phyloP scores from a whole-genome alignment of 2,888 invertebrate species.

The Eutolmus rufibarbis region DNA sequence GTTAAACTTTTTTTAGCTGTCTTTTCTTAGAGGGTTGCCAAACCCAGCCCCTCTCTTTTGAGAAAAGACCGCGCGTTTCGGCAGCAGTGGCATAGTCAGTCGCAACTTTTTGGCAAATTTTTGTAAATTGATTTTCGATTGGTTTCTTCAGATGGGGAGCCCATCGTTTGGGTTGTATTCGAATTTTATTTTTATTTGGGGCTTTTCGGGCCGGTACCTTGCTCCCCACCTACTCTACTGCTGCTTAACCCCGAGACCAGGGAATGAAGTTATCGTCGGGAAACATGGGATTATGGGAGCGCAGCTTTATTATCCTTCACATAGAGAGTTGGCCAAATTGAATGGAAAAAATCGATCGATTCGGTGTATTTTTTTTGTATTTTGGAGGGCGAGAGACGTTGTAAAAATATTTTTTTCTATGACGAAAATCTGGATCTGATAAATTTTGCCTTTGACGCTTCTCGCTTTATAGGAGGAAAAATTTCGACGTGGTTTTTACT shows the following conservation, averaged over 20 bases:
- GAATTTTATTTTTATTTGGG: constrained; percentile 11
- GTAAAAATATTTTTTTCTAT: not conserved
- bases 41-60: not conserved
- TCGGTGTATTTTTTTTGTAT: not conserved
- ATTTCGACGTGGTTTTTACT: not conserved
- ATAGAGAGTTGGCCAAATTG: not conserved
- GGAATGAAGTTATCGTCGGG: not conserved
- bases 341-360: not conserved
- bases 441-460: not conserved
- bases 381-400: not conserved
- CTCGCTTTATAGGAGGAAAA: not conserved
- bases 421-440: not conserved
- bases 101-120: constrained; percentile 15
- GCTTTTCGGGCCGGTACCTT: not conserved
- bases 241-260: not conserved
- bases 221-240: not conserved
- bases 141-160: not conserved
- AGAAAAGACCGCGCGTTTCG: not conserved
- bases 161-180: not conserved
- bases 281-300: not conserved
- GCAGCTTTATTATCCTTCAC: constrained; percentile 12
- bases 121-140: constrained; percentile 33
- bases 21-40: not conserved
- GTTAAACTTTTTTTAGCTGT: constrained; percentile 14
- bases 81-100: not conserved